A percentile compares a stretch with the other conserved stretches of the same genome.
These are phyloP conservation scores for Oceanodroma leucorhoa DNA, from an alignment of 2,797 vertebrate genomes.

Conservation along the genomic window DNA sequence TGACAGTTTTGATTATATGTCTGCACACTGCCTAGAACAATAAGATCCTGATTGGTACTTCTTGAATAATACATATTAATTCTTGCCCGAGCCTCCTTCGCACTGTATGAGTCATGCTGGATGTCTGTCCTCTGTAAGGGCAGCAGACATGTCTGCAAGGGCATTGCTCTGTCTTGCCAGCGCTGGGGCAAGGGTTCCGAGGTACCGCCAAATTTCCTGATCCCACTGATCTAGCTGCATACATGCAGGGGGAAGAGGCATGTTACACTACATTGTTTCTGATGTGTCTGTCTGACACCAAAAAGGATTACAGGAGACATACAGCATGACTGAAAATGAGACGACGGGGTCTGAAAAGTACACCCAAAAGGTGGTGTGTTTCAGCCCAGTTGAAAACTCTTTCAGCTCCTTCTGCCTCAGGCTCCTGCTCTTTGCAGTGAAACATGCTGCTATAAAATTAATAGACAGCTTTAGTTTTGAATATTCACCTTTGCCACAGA, in stretches of 20 bases:
- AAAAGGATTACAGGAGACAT: background rate
- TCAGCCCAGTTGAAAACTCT: background rate
- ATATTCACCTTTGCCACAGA: background rate
- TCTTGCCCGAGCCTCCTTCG: background rate
- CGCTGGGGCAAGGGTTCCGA: accelerated
- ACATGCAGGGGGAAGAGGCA: background rate
- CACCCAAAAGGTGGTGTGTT: background rate
- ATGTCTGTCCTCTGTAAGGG: background rate
- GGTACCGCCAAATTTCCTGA: background rate
- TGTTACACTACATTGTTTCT: background rate
- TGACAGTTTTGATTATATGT: slow-evolving; percentile 12
- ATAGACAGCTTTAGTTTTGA: background rate
- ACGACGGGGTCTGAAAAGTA: background rate
- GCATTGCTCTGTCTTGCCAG: background rate
- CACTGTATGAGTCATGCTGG: background rate
- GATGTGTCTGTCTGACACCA: background rate
- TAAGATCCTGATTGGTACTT: background rate
- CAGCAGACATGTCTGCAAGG: background rate
- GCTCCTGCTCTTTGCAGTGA: background rate
- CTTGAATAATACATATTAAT: slow-evolving; percentile 12
- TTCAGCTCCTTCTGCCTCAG: background rate
- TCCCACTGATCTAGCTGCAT: background rate
- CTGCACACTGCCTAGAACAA: background rate
- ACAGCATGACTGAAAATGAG: background rate
- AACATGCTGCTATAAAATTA: background rate